Conservation (phyloP, 1,140 invertebrate species). For the Apis florea region DNA sequence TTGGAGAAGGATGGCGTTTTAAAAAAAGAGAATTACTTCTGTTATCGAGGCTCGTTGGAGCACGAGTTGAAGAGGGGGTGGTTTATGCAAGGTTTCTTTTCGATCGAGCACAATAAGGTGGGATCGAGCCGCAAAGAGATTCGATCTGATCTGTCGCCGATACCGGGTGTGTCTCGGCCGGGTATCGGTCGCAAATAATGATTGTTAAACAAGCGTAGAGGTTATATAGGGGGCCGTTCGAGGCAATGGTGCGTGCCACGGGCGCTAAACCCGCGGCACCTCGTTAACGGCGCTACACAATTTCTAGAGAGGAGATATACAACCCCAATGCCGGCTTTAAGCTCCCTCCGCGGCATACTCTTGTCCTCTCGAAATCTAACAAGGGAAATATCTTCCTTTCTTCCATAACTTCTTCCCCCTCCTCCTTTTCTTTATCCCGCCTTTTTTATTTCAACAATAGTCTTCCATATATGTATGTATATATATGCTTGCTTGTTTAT, state of each 20-base stretch:
- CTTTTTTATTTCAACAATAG: neutral
- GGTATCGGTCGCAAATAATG: constrained; percentile 75
- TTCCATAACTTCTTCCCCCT: neutral
- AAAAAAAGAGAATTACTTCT: too few relatives aligned
- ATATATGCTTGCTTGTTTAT: too few relatives aligned
- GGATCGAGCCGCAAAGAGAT: constrained; percentile 63
- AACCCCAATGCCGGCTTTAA: constrained; percentile 32
- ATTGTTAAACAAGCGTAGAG: constrained; percentile 73
- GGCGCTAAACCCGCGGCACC: constrained; percentile 67
- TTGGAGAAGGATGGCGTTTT: too few relatives aligned
- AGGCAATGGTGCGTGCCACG: constrained; percentile 67
- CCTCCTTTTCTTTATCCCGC: too few relatives aligned
- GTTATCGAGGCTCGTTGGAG: too few relatives aligned
- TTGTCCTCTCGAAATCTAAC: constrained; percentile 1
- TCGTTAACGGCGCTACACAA: constrained; percentile 67
- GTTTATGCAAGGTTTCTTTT: constrained; percentile 38
- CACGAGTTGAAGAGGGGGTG: constrained; percentile 21
- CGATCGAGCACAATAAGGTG: constrained; percentile 63
- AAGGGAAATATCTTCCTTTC: constrained; percentile 8
- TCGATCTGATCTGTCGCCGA: constrained; percentile 70
- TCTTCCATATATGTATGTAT: too few relatives aligned
- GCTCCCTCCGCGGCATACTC: neutral
- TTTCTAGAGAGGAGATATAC: constrained; percentile 52
- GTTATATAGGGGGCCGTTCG: constrained; percentile 49
- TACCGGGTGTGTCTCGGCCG: constrained; percentile 57